Evolutionary conservation across 2,888 invertebrate genomes (phyloP).

Genomic region (Dioctria linearis): DNA sequence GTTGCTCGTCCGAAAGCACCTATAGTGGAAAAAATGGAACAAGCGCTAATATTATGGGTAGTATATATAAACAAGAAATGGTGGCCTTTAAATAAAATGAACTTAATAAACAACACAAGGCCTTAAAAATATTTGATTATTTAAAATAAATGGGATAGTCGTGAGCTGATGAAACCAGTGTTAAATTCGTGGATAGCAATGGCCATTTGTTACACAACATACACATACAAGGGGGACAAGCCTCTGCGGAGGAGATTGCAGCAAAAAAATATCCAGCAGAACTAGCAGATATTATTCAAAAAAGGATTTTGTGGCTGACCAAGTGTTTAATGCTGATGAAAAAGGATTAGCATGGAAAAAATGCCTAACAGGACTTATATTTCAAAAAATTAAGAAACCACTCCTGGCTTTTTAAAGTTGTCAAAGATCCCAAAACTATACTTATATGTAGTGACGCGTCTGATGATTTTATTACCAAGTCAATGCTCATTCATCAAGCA

Average conservation of each 20-base stretch:
- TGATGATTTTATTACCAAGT: conserved; percentile 63
- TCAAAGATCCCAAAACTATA: too few relatives aligned
- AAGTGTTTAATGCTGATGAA: conserved; percentile 56
- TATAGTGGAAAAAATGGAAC: not conserved
- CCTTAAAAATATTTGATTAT: not conserved
- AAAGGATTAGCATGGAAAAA: conserved; percentile 60
- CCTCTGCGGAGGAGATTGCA: conserved; percentile 23
- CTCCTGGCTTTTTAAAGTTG: conserved; percentile 56
- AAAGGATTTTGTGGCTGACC: too few relatives aligned
- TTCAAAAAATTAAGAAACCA: conserved; percentile 53
- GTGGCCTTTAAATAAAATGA: not conserved
- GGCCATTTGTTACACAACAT: conserved; percentile 33
- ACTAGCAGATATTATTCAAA: conserved; percentile 23
- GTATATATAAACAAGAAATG: not conserved
- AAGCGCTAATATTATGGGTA: not conserved
- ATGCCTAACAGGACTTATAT: conserved; percentile 60
- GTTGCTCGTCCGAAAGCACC: too few relatives aligned
- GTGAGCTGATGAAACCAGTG: not conserved
- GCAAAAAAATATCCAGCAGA: too few relatives aligned
- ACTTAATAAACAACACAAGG: not conserved
- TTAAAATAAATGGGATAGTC: not conserved
- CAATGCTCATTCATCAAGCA: conserved; percentile 61
- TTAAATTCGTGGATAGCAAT: not conserved
- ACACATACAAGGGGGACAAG: conserved; percentile 44
- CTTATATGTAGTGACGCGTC: conserved; percentile 63